These are phyloP conservation scores for Oxytorus armatus DNA, from an alignment of 2,888 invertebrate species.

Conservation along the genomic window DNA sequence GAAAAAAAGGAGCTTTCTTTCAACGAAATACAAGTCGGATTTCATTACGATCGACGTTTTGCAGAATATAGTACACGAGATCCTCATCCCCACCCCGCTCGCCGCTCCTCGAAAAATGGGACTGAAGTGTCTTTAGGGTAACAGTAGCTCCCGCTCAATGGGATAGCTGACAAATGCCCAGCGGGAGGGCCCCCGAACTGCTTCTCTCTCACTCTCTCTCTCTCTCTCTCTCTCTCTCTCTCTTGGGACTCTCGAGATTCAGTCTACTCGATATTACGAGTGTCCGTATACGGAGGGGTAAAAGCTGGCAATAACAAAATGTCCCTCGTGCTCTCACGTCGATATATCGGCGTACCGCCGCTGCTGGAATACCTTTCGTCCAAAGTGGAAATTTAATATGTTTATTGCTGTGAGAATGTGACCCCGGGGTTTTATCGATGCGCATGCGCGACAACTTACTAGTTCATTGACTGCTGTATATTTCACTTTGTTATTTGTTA, in stretches of 20 bases:
- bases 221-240: conserved; percentile 67
- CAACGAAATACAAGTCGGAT: conserved; percentile 63
- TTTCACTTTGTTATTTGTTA: too few species aligned
- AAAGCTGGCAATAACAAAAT: conserved; percentile 74
- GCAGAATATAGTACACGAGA: conserved; percentile 47
- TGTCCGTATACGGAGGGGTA: conserved; percentile 66
- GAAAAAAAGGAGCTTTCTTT: not conserved
- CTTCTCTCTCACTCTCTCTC: conserved; percentile 64
- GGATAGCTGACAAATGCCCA: conserved; percentile 82
- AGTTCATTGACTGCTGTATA: too few species aligned
- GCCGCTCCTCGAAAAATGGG: conserved; percentile 75
- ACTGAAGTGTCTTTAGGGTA: conserved; percentile 80
- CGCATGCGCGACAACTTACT: too few species aligned
- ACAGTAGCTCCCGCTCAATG: conserved; percentile 79
- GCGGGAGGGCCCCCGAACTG: conserved; percentile 75
- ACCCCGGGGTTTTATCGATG: conserved; percentile 69
- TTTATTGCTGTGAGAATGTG: conserved; percentile 83
- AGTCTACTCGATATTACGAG: conserved; percentile 82
- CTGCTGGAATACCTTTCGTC: conserved; percentile 71
- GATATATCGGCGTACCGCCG: conserved; percentile 61
- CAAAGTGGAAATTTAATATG: conserved; percentile 77
- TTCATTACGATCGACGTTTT: conserved; percentile 76
- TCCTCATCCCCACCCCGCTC: not conserved
- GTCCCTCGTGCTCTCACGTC: conserved; percentile 61
- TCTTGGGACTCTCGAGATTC: conserved; percentile 80